A percentile compares a stretch with the other conserved stretches of the same genome.
Conservation (phyloP, 2,888 invertebrate species). For the Cremastinae sp. region DNA sequence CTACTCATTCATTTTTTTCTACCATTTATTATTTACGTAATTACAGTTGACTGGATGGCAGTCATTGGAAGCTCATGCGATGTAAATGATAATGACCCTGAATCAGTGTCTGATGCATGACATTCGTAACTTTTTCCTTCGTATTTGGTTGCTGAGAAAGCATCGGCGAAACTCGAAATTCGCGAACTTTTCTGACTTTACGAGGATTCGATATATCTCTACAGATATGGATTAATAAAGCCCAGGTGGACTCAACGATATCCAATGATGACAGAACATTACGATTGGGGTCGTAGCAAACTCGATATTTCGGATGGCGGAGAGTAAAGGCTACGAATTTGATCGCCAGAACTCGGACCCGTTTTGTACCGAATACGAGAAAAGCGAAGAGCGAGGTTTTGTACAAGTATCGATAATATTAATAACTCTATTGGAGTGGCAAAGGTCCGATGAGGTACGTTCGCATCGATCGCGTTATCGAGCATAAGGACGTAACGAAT, state of each 20-base stretch:
- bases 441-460: neutral
- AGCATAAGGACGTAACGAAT: slow-evolving; percentile 1
- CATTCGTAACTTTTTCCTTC: neutral
- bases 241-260: slow-evolving; percentile 44
- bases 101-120: too few relatives aligned
- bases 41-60: too few relatives aligned
- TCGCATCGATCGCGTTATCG: neutral
- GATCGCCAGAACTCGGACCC: slow-evolving; percentile 19
- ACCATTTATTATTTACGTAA: too few relatives aligned
- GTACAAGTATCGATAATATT: slow-evolving; percentile 67
- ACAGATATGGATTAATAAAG: slow-evolving; percentile 49
- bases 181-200: too few relatives aligned
- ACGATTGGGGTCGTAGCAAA: slow-evolving; percentile 46
- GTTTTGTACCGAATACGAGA: slow-evolving; percentile 6
- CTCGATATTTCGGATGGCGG: slow-evolving; percentile 34
- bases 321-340: slow-evolving; percentile 23
- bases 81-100: too few relatives aligned
- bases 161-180: too few relatives aligned
- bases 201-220: too few relatives aligned
- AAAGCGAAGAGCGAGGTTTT: slow-evolving; percentile 23
- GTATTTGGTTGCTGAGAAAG: neutral
- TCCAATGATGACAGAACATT: slow-evolving; percentile 35
- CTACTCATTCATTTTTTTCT: too few relatives aligned
- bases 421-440: slow-evolving; percentile 58
- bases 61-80: too few relatives aligned